Conservation (phyloP, 2,888 invertebrate species). For the Heliconius erato region DNA sequence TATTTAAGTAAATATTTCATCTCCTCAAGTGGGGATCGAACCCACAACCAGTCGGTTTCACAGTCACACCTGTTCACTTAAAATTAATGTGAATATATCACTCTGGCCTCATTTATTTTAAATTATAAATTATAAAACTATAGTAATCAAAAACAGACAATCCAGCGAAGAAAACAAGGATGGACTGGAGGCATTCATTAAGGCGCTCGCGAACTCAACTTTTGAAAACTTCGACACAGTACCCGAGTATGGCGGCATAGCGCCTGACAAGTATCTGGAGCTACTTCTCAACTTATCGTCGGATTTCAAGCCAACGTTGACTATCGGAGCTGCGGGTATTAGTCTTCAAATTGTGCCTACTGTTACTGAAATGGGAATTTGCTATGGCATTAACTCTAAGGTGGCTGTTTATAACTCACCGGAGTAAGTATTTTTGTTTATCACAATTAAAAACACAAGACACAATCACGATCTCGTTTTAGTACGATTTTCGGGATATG, state of each 20-base stretch:
- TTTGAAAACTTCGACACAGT: slow-evolving; percentile 87
- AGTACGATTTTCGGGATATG: too few species aligned
- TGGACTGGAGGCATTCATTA: slow-evolving; percentile 84
- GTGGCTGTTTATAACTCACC: slow-evolving; percentile 87
- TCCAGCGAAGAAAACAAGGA: slow-evolving; percentile 79
- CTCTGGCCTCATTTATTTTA: too few species aligned
- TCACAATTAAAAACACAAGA: too few species aligned
- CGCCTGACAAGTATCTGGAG: slow-evolving; percentile 85
- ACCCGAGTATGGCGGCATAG: slow-evolving; percentile 84
- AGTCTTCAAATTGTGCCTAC: slow-evolving; percentile 85
- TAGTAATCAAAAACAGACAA: slow-evolving; percentile 56
- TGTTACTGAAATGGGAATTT: slow-evolving; percentile 89
- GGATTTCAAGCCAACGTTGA: slow-evolving; percentile 79
- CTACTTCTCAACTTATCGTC: slow-evolving; percentile 83
- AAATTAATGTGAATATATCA: too few species aligned
- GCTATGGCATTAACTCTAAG: slow-evolving; percentile 89
- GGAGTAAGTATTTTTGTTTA: slow-evolving; percentile 69
- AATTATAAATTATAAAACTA: not conserved
- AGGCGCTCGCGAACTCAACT: slow-evolving; percentile 84
- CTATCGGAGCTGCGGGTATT: slow-evolving; percentile 85
- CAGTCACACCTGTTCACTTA: too few species aligned
- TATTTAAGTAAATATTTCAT: too few species aligned
- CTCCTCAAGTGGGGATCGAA: too few species aligned
- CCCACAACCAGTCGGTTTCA: too few species aligned
- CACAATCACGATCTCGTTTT: too few species aligned